Base-by-base conservation (phyloP, 2,113 vertebrate genomes). In the Rafetus swinhoei region DNA sequence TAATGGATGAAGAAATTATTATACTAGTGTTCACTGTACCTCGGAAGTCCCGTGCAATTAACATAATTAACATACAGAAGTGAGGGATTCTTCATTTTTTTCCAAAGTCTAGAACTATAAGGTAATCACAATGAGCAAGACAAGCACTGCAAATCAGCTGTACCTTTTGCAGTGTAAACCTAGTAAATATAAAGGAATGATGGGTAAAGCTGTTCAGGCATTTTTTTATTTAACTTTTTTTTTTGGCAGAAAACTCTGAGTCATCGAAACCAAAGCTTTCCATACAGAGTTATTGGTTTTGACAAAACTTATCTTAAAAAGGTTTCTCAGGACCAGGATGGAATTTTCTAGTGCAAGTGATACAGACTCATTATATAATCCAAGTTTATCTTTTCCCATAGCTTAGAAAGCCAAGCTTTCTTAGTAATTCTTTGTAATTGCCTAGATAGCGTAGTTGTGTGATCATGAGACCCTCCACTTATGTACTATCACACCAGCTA, bases 1-100 rank as follows among this genome's bases (percentile, higher is more conserved):
- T 55, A 82, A n/a, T 79, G 3, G 32, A 82, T 76, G 32, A 84
- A 55, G 9, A 82, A 79, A 90, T 69, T 53, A 65, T 11, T 10
- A 62, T 15, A 81, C 72, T 53, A 32, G 21, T 16, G 87, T 53
- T 53, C 9, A 81, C 24, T 89, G 79, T 0, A 45, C 55, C 35
- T 55, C 83, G 89, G 87, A 89, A 80, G 21, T 45, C 91, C 60
- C 82, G 57, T 80, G 62, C 54, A 90, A 90, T 56, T 94, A 45
- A 32, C 19, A 45, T 45, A 90, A 90, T 56, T 94, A 45, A 32
- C 19, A 45, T 45, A 45, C 52, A 84, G n/a, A 87, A 89, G 83
- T 4, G 82, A 3, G 35, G 12, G 60, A 82, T 84, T 90, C 69
- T 39, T 8, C 76, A 22, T 79, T 5, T 54, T 53, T 81, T 39